Evolutionary conservation across 2,888 invertebrate species (phyloP).

Genomic region (Phaonia tiefii): DNA sequence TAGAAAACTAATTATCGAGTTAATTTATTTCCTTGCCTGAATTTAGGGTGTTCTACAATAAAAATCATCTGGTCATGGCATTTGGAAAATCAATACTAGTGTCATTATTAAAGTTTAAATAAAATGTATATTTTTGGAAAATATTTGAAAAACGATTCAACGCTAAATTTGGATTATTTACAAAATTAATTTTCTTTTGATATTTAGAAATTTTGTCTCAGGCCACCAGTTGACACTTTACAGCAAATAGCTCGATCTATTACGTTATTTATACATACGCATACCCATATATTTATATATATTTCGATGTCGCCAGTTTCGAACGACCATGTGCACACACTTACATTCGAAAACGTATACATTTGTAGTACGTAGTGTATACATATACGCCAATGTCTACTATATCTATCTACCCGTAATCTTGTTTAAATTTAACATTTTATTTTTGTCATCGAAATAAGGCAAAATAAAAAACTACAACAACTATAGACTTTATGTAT

Average conservation of each 20-base stretch:
- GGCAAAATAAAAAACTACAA: constrained; percentile 36
- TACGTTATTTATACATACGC: not conserved
- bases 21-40: too few relatives aligned
- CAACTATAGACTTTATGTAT: constrained; percentile 10
- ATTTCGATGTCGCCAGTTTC: constrained; percentile 5
- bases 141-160: too few relatives aligned
- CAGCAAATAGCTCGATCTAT: not conserved
- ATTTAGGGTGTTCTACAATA: too few relatives aligned
- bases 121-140: too few relatives aligned
- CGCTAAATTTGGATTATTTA: not conserved
- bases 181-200: not conserved
- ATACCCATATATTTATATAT: not conserved
- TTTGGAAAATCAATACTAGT: too few relatives aligned
- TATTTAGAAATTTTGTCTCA: not conserved
- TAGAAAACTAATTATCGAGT: too few relatives aligned
- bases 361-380: too few relatives aligned
- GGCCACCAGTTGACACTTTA: not conserved
- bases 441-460: constrained; percentile 49
- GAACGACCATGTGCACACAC: not conserved
- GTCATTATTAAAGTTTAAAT: too few relatives aligned
- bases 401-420: constrained; percentile 2
- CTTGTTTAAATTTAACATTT: constrained; percentile 35
- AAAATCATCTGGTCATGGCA: too few relatives aligned
- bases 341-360: too few relatives aligned
- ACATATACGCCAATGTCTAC: not conserved